Conservation (phyloP, 2,888 invertebrate genomes). For the Byasa hedistus region DNA sequence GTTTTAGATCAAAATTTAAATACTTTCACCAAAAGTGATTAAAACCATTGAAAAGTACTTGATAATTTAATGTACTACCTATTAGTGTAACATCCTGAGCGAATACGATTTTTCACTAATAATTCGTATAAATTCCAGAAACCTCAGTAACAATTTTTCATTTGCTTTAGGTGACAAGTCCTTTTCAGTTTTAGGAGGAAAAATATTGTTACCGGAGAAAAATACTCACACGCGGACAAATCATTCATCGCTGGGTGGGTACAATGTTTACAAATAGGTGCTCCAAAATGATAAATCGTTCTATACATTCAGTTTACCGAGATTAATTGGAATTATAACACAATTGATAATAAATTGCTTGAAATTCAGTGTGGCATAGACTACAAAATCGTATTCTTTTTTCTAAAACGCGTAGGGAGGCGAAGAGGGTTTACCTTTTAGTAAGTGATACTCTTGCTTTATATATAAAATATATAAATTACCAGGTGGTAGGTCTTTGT, state of each 20-base stretch:
- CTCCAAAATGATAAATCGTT: conserved; percentile 79
- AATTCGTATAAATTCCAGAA: neutral
- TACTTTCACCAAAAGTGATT: too few species aligned
- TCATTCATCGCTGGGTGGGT: conserved; percentile 35
- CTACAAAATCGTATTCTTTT: neutral
- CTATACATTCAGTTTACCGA: conserved; percentile 79
- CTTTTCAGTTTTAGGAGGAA: neutral
- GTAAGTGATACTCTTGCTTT: too few species aligned
- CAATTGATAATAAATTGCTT: conserved; percentile 79
- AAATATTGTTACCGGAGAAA: conserved; percentile 20
- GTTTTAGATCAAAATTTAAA: too few species aligned
- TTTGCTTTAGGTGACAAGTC: neutral
- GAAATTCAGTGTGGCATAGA: conserved; percentile 9
- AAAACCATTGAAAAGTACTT: neutral
- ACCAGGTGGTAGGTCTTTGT: too few species aligned
- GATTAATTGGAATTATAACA: conserved; percentile 79
- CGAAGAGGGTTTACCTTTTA: too few species aligned
- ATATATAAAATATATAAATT: too few species aligned
- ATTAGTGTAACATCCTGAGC: neutral
- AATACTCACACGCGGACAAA: conserved; percentile 20
- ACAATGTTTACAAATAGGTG: conserved; percentile 76
- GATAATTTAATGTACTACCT: neutral
- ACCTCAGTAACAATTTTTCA: conserved; percentile 1
- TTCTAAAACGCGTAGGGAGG: neutral
- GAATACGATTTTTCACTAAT: neutral